Evolutionary conservation across 2,888 invertebrate species (phyloP).

Genomic region (Eretmocerus hayati): DNA sequence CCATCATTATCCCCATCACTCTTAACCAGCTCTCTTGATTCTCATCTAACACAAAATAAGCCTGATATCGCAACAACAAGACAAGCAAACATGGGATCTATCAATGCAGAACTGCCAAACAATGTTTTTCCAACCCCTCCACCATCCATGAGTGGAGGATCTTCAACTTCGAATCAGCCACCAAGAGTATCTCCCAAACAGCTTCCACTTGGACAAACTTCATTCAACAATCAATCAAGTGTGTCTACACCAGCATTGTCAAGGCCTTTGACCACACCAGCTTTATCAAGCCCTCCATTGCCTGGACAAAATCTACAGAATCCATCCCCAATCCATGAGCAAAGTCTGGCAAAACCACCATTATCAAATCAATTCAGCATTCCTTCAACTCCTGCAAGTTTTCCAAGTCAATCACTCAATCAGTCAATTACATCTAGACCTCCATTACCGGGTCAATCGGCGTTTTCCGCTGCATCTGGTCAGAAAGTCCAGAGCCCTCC

Average conservation of each 20-base stretch:
- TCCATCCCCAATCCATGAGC: conserved; percentile 17
- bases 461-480: background rate
- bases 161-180: conserved; percentile 11
- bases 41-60: conserved; percentile 8
- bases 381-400: no score
- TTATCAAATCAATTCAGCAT: conserved; percentile 16
- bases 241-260: conserved; percentile 19
- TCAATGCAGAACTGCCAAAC: conserved; percentile 17
- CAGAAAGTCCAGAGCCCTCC: conserved; percentile 3
- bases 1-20: conserved; percentile 5
- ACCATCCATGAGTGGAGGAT: conserved; percentile 14
- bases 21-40: conserved; percentile 12
- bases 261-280: conserved; percentile 18
- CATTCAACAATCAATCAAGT: conserved; percentile 20
- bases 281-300: background rate
- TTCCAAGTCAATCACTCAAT: no score
- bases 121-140: conserved; percentile 2
- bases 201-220: conserved; percentile 1
- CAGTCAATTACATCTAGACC: no score
- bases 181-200: conserved; percentile 3
- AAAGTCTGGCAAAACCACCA: conserved; percentile 25
- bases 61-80: conserved; percentile 17
- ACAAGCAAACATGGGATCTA: conserved; percentile 20
- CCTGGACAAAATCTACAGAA: background rate
- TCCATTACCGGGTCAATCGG: background rate